Conservation (phyloP, 2,888 invertebrate species). For the Drosophila prolongata region DNA sequence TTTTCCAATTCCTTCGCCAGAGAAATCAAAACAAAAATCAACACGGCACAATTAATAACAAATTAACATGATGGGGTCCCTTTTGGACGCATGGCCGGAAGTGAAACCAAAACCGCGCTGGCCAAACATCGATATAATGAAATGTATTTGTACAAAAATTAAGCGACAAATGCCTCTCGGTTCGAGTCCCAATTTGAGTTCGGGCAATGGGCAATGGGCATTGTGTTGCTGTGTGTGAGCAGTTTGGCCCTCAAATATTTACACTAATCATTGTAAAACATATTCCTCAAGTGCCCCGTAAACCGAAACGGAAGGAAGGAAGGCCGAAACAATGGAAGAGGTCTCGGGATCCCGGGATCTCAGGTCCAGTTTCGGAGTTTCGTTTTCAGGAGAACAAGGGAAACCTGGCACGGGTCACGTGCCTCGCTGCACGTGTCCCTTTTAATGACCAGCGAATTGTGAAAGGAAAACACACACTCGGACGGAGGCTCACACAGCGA, state of each 20-base stretch:
- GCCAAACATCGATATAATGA: constrained; percentile 57
- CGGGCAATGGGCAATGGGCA: constrained; percentile 38
- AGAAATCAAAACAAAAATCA: constrained; percentile 74
- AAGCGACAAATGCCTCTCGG: constrained; percentile 69
- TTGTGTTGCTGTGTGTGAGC: constrained; percentile 56
- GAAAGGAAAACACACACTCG: constrained; percentile 29
- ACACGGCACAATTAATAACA: constrained; percentile 82
- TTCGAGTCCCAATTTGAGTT: constrained; percentile 37
- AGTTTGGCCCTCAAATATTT: constrained; percentile 74
- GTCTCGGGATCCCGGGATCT: constrained; percentile 42
- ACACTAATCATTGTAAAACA: constrained; percentile 60
- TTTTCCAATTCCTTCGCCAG: constrained; percentile 17
- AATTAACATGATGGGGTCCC: constrained; percentile 81
- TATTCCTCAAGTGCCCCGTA: constrained; percentile 51
- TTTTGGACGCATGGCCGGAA: constrained; percentile 62
- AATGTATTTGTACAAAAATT: constrained; percentile 80
- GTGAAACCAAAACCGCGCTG: constrained; percentile 45
- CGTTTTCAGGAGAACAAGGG: constrained; percentile 67
- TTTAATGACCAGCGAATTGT: constrained; percentile 84
- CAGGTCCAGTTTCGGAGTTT: constrained; percentile 47
- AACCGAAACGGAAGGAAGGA: constrained; percentile 36
- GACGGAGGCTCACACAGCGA: neutral
- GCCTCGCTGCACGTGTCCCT: constrained; percentile 83
- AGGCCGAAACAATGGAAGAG: constrained; percentile 40
- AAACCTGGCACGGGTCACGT: constrained; percentile 80